phyloP scores from a whole-genome alignment of 53 echinoderm and acorn worm genomes.

The Holothuria leucospilota region DNA sequence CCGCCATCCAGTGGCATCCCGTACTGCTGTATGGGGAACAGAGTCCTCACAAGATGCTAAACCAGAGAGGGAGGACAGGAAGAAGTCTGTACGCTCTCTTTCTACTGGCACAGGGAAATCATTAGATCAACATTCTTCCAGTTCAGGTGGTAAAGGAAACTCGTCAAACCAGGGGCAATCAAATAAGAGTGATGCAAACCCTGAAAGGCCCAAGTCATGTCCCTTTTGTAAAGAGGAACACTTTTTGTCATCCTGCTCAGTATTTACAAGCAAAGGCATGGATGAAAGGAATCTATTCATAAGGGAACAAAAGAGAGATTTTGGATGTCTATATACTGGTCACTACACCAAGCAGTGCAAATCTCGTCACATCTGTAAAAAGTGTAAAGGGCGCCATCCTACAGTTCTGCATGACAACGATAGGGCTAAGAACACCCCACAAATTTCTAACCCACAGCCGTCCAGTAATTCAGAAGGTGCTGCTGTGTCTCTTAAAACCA shows the following conservation, averaged over 20 bases:
- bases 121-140: not conserved
- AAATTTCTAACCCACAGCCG: no score
- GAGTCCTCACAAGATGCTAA: not conserved
- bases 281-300: not conserved
- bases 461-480: not conserved
- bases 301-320: conserved; percentile 58
- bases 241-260: conserved; percentile 4
- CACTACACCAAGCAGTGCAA: conserved; percentile 68
- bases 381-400: not conserved
- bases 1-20: conserved; percentile 70
- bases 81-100: not conserved
- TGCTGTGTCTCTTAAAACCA: conserved; percentile 26
- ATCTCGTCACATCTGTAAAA: not conserved
- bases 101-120: not conserved
- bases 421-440: no score
- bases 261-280: not conserved
- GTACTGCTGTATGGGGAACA: conserved; percentile 18
- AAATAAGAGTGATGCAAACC: not conserved
- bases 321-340: conserved; percentile 62
- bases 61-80: not conserved
- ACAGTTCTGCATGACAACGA: no score
- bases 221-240: no score
- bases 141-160: not conserved
- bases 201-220: conserved; percentile 41
- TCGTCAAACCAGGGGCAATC: not conserved